Base-by-base conservation (phyloP, 2,888 invertebrate species). In the Hermodice carunculata region DNA sequence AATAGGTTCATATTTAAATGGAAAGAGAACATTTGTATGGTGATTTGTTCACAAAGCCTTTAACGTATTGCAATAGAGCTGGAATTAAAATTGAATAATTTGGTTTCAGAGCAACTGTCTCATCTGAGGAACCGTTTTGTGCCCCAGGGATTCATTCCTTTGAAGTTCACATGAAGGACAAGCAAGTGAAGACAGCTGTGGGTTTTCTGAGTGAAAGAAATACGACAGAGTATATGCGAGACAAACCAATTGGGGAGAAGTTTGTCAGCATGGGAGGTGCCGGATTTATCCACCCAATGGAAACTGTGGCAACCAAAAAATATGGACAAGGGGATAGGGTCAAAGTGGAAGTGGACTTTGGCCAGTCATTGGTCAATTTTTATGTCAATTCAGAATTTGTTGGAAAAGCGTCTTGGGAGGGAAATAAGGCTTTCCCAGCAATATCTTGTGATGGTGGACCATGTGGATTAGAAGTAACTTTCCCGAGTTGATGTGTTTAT, bases 171-270 rank as follows among this genome's bases (percentile, higher is more conserved):
- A 61, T 61, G 61, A 61, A 42, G 42, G 22, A 40, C n/a, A 61
- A 61, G 28, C 17, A 24, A n/a, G 53, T 53, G 6, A 61, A 61
- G 31, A 61, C 61, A 4, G 61, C 61, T 19, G 43, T 61, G 8
- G 61, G 61, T 8, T 42, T 61, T 17, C 29, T 61, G 5, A 53
- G 29, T 6, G 31, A 53, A 28, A n/a, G 43, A 11, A 52, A 61
- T n/a, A 61, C 61, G 17, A 61, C 52, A 2, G 61, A 52, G 29
- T 61, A 61, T 24, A 61, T 61, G 61, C n/a, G 61, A 24, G 61
- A 61, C 31, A 46, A 24, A 28, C 28, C 52, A 14, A 26, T 53
- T 8, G 40, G 28, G 8, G 61, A 61, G 26, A 5, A n/a, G 17
- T 53, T 53, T 29, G 43, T 61, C 6, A 61, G 61, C 34, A 57